Conservation (phyloP, 2,797 vertebrate genomes). For the Gambelia wislizenii region DNA sequence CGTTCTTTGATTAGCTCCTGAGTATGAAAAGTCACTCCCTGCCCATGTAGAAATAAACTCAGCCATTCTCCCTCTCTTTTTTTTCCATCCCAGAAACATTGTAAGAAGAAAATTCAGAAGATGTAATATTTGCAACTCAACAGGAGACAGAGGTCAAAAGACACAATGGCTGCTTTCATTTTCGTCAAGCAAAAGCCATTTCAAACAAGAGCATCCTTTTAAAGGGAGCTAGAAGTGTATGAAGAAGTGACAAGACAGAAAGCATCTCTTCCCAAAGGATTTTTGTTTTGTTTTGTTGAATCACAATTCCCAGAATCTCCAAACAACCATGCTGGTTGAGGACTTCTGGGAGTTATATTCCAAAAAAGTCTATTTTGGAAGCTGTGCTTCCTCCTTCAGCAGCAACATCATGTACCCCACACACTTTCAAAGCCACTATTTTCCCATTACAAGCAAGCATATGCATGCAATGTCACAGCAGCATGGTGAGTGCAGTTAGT, state of each 20-base stretch:
- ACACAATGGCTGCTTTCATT: background rate
- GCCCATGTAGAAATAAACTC: background rate
- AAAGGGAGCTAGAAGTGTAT: background rate
- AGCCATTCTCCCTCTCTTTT: background rate
- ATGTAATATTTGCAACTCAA: background rate
- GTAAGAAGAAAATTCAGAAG: background rate
- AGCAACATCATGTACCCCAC: conserved; percentile 24
- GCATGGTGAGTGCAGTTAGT: conserved; percentile 69
- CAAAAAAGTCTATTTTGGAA: no score
- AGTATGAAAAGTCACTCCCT: background rate
- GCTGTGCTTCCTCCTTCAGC: conserved; percentile 16
- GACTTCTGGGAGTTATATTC: no score
- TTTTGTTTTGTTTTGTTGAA: no score
- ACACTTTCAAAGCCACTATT: conserved; percentile 27
- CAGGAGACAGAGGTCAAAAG: background rate
- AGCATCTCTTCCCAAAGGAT: background rate
- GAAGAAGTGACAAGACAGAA: conserved; percentile 32
- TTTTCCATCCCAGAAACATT: background rate
- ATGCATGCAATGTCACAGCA: conserved; percentile 53
- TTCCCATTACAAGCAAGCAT: conserved; percentile 39
- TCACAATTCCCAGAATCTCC: no score
- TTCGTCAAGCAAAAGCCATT: background rate
- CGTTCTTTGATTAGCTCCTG: background rate
- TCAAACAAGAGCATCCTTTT: background rate
- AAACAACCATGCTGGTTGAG: no score